Percentiles rank a stretch among this genome's conserved stretches.
Evolutionary conservation across 2,888 invertebrate species (phyloP).

Genomic region (Andrena bucephala): DNA sequence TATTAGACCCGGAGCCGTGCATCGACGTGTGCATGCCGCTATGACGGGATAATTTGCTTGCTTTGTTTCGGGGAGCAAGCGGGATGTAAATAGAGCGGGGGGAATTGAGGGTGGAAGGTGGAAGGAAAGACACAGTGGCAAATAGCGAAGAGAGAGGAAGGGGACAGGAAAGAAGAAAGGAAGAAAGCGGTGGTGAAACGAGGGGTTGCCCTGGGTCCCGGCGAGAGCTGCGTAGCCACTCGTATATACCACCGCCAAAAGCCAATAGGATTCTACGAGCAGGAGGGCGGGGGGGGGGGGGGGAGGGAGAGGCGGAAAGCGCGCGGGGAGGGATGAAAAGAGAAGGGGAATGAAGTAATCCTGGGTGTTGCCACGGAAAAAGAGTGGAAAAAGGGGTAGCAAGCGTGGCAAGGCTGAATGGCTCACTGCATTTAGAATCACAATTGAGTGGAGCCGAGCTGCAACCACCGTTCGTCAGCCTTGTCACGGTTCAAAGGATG

Average conservation of each 20-base stretch:
- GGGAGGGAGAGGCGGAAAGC: too few species aligned
- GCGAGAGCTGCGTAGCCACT: constrained; percentile 44
- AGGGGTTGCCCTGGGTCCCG: constrained; percentile 37
- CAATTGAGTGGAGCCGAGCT: constrained; percentile 56
- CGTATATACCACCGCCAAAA: constrained; percentile 64
- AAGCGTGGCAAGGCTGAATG: constrained; percentile 53
- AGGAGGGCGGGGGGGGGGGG: constrained; percentile 10
- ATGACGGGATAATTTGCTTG: constrained; percentile 74
- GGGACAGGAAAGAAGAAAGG: constrained; percentile 32
- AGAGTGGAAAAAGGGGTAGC: constrained; percentile 36
- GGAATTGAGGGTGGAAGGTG: constrained; percentile 3
- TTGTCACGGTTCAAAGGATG: constrained; percentile 38
- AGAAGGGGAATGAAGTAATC: constrained; percentile 63
- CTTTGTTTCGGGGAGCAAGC: constrained; percentile 53
- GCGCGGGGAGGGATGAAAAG: constrained; percentile 31
- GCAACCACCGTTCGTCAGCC: constrained; percentile 54
- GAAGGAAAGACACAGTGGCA: neutral
- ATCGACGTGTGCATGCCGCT: constrained; percentile 32
- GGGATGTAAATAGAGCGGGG: constrained; percentile 39
- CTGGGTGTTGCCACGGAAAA: constrained; percentile 56
- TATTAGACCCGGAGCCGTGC: constrained; percentile 68
- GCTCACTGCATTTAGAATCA: constrained; percentile 63
- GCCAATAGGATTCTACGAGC: constrained; percentile 70
- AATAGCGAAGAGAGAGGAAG: neutral
- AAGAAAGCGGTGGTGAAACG: constrained; percentile 41